phyloP scores from a whole-genome alignment of 2,888 invertebrate species.

The Drosophila fulvimacula region DNA sequence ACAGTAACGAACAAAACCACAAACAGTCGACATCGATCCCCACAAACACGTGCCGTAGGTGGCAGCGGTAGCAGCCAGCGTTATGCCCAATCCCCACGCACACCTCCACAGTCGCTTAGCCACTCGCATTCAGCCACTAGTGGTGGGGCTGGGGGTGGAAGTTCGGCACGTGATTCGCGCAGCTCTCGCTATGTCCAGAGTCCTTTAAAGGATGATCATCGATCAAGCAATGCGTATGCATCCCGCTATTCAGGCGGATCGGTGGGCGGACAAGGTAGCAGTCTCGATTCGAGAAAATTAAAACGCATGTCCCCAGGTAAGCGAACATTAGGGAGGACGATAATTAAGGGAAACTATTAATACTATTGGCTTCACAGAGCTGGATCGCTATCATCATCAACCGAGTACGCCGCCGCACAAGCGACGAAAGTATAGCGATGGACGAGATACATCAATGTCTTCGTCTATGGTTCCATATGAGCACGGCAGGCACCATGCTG shows the following conservation, averaged over 20 bases:
- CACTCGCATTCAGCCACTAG: constrained; percentile 34
- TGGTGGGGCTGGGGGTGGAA: constrained; percentile 26
- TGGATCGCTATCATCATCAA: constrained; percentile 83
- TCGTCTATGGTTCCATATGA: constrained; percentile 63
- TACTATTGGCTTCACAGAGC: constrained; percentile 36
- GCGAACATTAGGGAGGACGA: not conserved
- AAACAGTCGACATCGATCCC: constrained; percentile 74
- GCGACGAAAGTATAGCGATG: constrained; percentile 82
- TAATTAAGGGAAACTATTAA: not conserved
- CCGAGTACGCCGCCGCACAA: constrained; percentile 83
- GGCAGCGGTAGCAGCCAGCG: constrained; percentile 61
- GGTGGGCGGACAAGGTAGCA: constrained; percentile 36
- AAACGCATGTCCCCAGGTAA: constrained; percentile 82
- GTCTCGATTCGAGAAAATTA: constrained; percentile 72
- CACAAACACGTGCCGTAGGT: constrained; percentile 49
- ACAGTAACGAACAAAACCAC: constrained; percentile 79
- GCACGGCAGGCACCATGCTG: constrained; percentile 73
- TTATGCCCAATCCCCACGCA: constrained; percentile 83
- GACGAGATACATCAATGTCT: constrained; percentile 57
- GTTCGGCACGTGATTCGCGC: constrained; percentile 65
- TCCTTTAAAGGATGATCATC: constrained; percentile 71
- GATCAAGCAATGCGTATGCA: constrained; percentile 78
- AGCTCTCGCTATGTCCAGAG: constrained; percentile 74
- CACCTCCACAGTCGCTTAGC: constrained; percentile 82
- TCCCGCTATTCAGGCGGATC: constrained; percentile 70